Conservation (phyloP, 2,113 vertebrate genomes). For the Zosterops pallidus region DNA sequence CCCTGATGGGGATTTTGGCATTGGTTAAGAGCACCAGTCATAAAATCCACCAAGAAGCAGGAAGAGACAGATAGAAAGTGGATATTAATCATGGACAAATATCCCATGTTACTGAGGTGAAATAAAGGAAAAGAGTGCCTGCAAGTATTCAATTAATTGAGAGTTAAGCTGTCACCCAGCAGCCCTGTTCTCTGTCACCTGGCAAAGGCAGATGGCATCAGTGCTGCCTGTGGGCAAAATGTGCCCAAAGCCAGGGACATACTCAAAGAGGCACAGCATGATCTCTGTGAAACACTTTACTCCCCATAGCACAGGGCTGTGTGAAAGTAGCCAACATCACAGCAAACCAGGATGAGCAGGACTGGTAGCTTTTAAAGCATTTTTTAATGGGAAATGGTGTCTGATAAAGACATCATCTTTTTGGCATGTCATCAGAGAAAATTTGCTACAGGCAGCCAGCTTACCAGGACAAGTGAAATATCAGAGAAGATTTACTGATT, state of each 20-base stretch:
- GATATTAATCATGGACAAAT: background rate
- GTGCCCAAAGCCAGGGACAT: background rate
- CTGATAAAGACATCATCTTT: constrained; percentile 39
- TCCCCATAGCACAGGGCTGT: background rate
- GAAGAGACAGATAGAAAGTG: background rate
- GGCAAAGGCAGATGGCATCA: constrained; percentile 6
- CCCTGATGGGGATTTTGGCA: background rate
- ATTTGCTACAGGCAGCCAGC: background rate
- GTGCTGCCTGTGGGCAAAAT: background rate
- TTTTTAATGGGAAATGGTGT: background rate
- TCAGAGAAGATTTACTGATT: background rate
- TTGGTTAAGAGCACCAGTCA: background rate
- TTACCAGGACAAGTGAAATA: background rate
- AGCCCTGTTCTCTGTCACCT: background rate
- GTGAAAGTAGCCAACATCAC: background rate
- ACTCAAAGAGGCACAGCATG: background rate
- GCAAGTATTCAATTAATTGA: background rate
- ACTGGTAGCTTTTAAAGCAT: background rate
- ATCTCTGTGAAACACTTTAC: background rate
- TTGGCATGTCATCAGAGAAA: constrained; percentile 3
- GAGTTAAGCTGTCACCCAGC: background rate
- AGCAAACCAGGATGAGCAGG: background rate
- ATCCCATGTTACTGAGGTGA: accelerated
- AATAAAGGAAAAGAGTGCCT: background rate
- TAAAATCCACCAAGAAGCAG: background rate